phyloP scores from a whole-genome alignment of 2,888 invertebrate genomes.

The Ochropacha duplaris region DNA sequence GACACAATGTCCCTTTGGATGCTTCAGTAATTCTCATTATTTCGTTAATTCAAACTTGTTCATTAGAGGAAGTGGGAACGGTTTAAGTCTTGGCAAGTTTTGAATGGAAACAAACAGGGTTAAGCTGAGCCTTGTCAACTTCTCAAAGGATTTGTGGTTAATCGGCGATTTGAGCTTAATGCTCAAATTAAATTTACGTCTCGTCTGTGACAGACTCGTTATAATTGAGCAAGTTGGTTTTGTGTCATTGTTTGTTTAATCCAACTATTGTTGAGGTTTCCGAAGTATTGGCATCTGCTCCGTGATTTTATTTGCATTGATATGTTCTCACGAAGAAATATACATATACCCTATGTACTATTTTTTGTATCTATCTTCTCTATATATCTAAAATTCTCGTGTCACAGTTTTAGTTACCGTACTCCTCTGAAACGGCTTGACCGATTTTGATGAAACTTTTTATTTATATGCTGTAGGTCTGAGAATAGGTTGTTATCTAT shows the following conservation, averaged over 20 bases:
- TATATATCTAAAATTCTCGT: too few species aligned
- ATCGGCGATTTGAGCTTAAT: neutral
- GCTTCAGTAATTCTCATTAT: constrained; percentile 1
- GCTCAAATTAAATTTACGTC: neutral
- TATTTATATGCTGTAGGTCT: too few species aligned
- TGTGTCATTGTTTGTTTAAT: neutral
- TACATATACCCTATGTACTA: too few species aligned
- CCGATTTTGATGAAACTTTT: too few species aligned
- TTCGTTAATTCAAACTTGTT: constrained; percentile 3
- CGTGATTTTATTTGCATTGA: too few species aligned
- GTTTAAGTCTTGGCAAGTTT: neutral
- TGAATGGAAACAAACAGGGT: neutral
- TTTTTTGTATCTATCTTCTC: too few species aligned
- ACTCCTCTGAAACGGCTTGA: too few species aligned
- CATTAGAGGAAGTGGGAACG: constrained; percentile 2
- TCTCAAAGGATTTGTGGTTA: neutral
- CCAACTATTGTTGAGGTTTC: neutral
- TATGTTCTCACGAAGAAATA: too few species aligned
- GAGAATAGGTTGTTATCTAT: too few species aligned
- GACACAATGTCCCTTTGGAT: neutral
- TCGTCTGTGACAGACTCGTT: neutral
- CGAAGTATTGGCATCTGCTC: too few species aligned
- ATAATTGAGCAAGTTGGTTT: neutral
- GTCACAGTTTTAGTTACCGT: too few species aligned
- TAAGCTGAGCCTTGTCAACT: neutral